phyloP scores from a whole-genome alignment of 2,113 vertebrate species.

The Chinchilla lanigera region DNA sequence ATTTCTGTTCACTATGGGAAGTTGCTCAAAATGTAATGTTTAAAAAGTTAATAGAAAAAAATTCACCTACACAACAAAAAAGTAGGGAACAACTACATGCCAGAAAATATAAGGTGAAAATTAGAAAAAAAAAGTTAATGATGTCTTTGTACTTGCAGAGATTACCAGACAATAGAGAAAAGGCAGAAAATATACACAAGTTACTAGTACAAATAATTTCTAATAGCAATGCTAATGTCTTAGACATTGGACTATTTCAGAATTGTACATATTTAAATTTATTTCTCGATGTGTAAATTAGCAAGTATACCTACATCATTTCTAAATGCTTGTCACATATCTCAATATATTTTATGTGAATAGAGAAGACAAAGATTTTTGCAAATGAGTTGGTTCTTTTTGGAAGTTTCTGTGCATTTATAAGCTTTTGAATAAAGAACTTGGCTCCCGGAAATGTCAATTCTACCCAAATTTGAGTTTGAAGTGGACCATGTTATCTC shows the following conservation, averaged over 20 bases:
- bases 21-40: not conserved
- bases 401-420: not conserved
- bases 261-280: not conserved
- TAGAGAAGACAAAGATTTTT: not conserved
- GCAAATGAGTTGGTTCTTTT: not conserved
- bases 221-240: not conserved
- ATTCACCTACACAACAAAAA: not conserved
- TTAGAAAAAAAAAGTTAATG: not conserved
- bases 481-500: not conserved
- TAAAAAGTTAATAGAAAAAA: conserved; percentile 4
- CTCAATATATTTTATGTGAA: not conserved
- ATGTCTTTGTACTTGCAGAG: not conserved
- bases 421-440: not conserved
- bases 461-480: not conserved
- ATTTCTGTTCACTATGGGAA: not conserved
- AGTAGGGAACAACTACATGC: not conserved
- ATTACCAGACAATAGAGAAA: not conserved
- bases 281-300: conserved; percentile 7
- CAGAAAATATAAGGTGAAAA: not conserved
- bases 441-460: not conserved
- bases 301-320: not conserved
- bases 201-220: not conserved
- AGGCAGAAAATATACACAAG: not conserved
- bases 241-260: not conserved
- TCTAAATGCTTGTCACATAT: not conserved